Evolutionary conservation across 2,113 vertebrate genomes (phyloP), one percentile per base, ranked within the genome.

Genomic region (Trachemys scripta): DNA sequence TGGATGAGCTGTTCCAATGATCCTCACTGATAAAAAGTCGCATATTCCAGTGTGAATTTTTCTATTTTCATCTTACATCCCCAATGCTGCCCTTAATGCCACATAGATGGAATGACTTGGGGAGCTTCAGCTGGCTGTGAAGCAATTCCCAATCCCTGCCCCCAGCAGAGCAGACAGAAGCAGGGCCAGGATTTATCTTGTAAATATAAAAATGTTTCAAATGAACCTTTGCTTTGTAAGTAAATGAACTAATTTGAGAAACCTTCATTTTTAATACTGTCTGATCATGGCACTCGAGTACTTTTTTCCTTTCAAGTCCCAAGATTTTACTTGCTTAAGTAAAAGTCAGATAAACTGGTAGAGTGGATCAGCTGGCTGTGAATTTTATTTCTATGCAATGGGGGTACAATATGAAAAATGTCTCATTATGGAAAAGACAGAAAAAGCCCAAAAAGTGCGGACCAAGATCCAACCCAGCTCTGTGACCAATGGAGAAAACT

Each of bases 101-200:
- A 62, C 29, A 31, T 14, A 35, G 22, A 6, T 3, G n/a, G 12
- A 90, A 3, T 1, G 0, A 50, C 24, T 51, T 47, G 75, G 10
- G 4, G 14, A 90, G 56, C 16, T 59, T 59, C 19, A 3, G 13
- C 9, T 79, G 45, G 6, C 8, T 8, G 27, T 0, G 0, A 20
- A 88, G 24, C 22, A 90, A 25, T 38, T 75, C 80, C 88, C 50
- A 14, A 13, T 62, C 51, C 95, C 84, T 50, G 5, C 6, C n/a
- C 8, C 80, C 16, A 27, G 29, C 59, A 35, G 5, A 31, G 59
- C 59, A 62, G 59, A 31, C 12, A 62, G 59, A 62, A 62, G 29
- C 59, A 62, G 29, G 59, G 59, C 27, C 29, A 62, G 59, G 31
- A 31, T 62, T 31, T 62, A 62, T 62, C 59, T 16, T 14, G 59